Conservation (phyloP, 1,140 invertebrate species). For the Ruditapes philippinarum region DNA sequence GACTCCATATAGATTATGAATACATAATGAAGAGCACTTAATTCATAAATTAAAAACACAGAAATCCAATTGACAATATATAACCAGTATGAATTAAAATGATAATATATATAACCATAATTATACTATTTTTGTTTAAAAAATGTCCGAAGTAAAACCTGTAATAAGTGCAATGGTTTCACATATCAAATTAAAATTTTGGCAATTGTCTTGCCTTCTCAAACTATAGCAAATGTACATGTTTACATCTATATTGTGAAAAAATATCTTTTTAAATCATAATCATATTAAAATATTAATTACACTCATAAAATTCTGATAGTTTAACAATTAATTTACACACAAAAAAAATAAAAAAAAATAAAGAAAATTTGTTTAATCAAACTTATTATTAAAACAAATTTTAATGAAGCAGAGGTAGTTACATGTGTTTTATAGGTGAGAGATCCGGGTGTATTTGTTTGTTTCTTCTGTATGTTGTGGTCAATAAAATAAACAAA, state of each 20-base stretch:
- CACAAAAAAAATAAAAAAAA: background rate
- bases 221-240: no score
- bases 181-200: no score
- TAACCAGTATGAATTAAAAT: background rate
- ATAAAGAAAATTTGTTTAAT: no score
- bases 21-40: constrained; percentile 6
- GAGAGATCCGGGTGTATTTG: background rate
- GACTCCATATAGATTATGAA: constrained; percentile 16
- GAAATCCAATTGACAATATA: constrained; percentile 1
- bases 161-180: no score
- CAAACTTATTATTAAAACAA: background rate
- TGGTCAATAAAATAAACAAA: background rate
- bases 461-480: background rate
- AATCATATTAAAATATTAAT: no score
- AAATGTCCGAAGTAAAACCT: no score
- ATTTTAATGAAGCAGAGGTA: background rate
- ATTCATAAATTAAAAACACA: constrained; percentile 15
- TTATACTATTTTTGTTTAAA: no score
- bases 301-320: background rate
- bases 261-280: no score
- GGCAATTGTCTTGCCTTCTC: no score
- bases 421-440: background rate
- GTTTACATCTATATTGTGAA: no score
- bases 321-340: constrained; percentile 13
- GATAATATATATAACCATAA: constrained; percentile 10